These are phyloP conservation scores for Nematopogon swammerdamellus DNA, from an alignment of 2,888 invertebrate species.

Conservation along the genomic window DNA sequence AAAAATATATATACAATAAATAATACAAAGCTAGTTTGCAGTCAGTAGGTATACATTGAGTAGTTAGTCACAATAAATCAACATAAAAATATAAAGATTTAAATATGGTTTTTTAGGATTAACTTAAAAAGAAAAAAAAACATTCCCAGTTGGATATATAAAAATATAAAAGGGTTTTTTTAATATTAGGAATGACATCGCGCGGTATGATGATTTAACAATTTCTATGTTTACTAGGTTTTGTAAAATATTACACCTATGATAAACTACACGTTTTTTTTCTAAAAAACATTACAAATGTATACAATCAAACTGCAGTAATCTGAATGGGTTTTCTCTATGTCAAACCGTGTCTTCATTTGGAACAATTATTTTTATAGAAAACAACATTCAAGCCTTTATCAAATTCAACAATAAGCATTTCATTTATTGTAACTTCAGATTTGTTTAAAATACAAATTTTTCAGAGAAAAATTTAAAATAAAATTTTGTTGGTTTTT, in stretches of 20 bases:
- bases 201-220: neutral
- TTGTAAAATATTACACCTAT: neutral
- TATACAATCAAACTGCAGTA: constrained; percentile 27
- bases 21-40: too few relatives aligned
- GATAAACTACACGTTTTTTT: neutral
- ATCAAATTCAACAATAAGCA: neutral
- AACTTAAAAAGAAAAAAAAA: too few relatives aligned
- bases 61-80: too few relatives aligned
- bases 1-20: too few relatives aligned
- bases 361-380: neutral
- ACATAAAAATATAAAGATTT: too few relatives aligned
- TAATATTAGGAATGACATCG: neutral
- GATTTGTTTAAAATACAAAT: neutral
- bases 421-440: neutral
- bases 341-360: neutral
- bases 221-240: constrained; percentile 20
- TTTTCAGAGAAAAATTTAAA: too few relatives aligned
- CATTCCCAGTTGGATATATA: neutral
- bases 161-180: neutral
- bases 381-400: neutral
- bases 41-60: too few relatives aligned
- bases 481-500: neutral
- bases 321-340: neutral
- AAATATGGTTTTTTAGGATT: too few relatives aligned
- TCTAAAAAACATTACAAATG: constrained; percentile 43